A percentile compares a stretch with the other conserved stretches of the same genome.
Evolutionary conservation across 2,113 vertebrate genomes (phyloP).

Genomic region (Marmota monax): DNA sequence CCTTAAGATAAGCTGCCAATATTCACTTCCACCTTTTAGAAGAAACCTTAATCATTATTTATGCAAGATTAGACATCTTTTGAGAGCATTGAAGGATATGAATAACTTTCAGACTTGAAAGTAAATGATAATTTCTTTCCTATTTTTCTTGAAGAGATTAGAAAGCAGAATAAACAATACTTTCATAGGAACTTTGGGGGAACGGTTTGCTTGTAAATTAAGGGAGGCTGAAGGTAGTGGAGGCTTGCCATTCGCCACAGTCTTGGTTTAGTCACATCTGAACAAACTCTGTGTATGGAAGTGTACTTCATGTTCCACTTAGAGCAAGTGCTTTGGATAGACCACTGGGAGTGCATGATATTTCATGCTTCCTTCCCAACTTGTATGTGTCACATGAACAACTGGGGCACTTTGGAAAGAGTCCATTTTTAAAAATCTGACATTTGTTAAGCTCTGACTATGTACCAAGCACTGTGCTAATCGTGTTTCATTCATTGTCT

Average conservation of each 20-base stretch:
- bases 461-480: background rate
- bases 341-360: background rate
- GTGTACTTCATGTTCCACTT: background rate
- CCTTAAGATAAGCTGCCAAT: background rate
- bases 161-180: background rate
- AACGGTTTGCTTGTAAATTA: background rate
- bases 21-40: background rate
- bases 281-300: background rate
- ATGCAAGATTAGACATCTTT: background rate
- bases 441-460: background rate
- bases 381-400: background rate
- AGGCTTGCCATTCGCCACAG: background rate
- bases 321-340: background rate
- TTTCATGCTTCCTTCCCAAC: background rate
- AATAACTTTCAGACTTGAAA: background rate
- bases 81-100: background rate
- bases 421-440: background rate
- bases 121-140: background rate
- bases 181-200: background rate
- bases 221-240: background rate
- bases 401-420: background rate
- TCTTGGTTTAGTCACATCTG: background rate
- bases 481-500: background rate
- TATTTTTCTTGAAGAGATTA: background rate
- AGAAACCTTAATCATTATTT: background rate